These are phyloP conservation scores for Rousettus madagascariensis DNA, from an alignment of 2,797 vertebrate genomes.

Conservation along the genomic window DNA sequence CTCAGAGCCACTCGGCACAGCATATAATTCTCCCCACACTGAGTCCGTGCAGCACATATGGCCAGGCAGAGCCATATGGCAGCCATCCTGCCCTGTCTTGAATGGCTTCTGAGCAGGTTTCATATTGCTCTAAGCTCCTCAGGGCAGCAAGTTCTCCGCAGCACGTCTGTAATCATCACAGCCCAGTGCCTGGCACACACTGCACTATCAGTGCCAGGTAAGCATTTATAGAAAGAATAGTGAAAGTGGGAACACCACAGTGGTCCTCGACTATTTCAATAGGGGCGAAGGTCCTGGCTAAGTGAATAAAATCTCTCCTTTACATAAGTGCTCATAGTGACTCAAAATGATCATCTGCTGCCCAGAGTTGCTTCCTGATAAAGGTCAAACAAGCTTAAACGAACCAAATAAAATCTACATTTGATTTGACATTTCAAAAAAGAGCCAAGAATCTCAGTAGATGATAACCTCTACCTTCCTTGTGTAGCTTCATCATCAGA, in stretches of 20 bases:
- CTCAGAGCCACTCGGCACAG: not conserved
- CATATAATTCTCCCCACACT: fast-evolving
- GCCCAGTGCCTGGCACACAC: not conserved
- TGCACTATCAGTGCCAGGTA: not conserved
- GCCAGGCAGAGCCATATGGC: not conserved
- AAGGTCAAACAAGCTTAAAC: conserved; percentile 40
- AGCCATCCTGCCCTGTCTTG: not conserved
- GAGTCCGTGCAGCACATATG: not conserved
- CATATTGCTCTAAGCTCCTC: not conserved
- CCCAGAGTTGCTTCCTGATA: conserved; percentile 27
- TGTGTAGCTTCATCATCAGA: not conserved
- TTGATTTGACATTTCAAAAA: conserved; percentile 50
- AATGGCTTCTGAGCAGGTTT: not conserved
- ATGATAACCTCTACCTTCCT: not conserved
- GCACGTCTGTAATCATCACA: not conserved
- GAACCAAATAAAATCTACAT: not conserved
- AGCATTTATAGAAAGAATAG: not conserved
- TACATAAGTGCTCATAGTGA: not conserved
- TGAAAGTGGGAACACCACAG: not conserved
- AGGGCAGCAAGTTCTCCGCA: not conserved
- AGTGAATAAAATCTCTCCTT: not conserved
- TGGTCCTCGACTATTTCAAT: not conserved
- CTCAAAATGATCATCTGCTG: not conserved
- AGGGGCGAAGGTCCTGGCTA: not conserved
- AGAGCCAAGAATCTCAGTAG: not conserved